phyloP scores from a whole-genome alignment of 2,888 invertebrate genomes.

The Troides helena region DNA sequence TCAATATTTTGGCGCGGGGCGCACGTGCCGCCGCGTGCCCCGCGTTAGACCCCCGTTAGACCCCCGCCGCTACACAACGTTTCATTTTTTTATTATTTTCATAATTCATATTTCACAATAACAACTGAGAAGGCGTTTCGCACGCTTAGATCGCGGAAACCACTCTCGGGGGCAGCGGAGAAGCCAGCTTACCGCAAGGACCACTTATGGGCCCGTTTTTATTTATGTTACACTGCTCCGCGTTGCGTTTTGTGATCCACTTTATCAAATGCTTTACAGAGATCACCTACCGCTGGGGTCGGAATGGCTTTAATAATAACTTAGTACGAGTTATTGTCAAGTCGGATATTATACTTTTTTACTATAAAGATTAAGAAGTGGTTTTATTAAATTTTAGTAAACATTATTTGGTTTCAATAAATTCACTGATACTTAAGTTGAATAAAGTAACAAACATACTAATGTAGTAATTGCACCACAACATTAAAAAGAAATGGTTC shows the following conservation, averaged over 20 bases:
- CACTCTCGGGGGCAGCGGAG: slow-evolving; percentile 58
- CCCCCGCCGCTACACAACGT: slow-evolving; percentile 60
- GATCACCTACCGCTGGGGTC: slow-evolving; percentile 66
- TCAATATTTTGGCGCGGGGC: slow-evolving; percentile 72
- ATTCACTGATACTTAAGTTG: too few species aligned
- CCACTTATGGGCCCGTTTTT: slow-evolving; percentile 71
- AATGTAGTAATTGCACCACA: too few species aligned
- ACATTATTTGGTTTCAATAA: too few species aligned
- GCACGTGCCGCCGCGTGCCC: slow-evolving; percentile 75
- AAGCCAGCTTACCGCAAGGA: slow-evolving; percentile 71
- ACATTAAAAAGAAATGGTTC: too few species aligned
- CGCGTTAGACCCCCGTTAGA: slow-evolving; percentile 72
- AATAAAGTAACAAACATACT: too few species aligned
- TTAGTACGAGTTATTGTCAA: slow-evolving; percentile 57
- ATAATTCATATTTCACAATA: slow-evolving; percentile 79
- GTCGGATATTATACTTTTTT: slow-evolving; percentile 70
- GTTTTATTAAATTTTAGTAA: too few species aligned
- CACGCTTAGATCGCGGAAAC: slow-evolving; percentile 76
- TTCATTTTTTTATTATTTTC: slow-evolving; percentile 77
- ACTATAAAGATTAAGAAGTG: neutral
- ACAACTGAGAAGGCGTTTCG: slow-evolving; percentile 78
- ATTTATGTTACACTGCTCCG: slow-evolving; percentile 66
- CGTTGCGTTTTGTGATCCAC: slow-evolving; percentile 75
- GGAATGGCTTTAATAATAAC: slow-evolving; percentile 72
- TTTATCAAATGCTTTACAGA: slow-evolving; percentile 77